Conservation (phyloP, 2,888 invertebrate species). For the Pristionchus entomophagus region DNA sequence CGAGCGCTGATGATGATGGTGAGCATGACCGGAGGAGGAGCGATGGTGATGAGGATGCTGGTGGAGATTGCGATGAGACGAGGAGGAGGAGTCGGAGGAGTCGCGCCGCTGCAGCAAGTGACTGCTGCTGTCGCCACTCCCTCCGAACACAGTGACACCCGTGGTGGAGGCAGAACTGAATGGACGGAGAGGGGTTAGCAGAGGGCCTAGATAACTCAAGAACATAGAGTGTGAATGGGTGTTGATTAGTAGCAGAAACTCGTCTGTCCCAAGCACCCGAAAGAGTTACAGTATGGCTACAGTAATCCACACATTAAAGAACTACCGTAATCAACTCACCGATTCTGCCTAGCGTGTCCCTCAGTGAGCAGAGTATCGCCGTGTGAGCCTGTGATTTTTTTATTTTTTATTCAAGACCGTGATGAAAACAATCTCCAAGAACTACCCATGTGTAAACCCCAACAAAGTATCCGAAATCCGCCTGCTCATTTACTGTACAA, state of each 20-base stretch:
- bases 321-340: background rate
- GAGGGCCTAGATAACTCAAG: background rate
- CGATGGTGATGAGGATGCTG: conserved; percentile 9
- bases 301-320: background rate
- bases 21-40: background rate
- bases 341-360: conserved; percentile 32
- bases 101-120: background rate
- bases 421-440: background rate
- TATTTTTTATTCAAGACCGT: background rate
- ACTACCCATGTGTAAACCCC: background rate
- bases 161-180: conserved; percentile 45
- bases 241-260: background rate
- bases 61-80: background rate
- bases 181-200: conserved; percentile 18
- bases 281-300: too few relatives aligned
- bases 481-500: background rate
- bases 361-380: conserved; percentile 24
- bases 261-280: too few relatives aligned
- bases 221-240: background rate
- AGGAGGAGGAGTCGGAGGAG: background rate
- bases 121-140: background rate
- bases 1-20: background rate
- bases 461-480: background rate
- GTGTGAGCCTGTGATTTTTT: background rate
- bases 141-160: conserved; percentile 11